A percentile compares a stretch with the other conserved stretches of the same genome.
Conservation (phyloP, 2,888 invertebrate species). For the Strigamia maritima region DNA sequence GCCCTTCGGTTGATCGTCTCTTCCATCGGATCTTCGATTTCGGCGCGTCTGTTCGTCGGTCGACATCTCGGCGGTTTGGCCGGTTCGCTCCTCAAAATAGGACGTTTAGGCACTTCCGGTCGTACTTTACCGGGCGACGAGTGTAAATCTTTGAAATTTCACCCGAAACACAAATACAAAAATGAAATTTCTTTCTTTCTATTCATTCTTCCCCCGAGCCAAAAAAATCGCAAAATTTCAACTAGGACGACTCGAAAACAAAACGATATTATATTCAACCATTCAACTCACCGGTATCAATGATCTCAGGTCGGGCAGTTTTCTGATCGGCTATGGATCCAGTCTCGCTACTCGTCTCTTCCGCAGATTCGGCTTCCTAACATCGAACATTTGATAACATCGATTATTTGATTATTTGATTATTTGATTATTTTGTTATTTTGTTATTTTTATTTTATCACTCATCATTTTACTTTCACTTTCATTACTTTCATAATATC, state of each 20-base stretch:
- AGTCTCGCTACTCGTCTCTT: slow-evolving; percentile 48
- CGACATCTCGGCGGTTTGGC: not conserved
- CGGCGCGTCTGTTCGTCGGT: not conserved
- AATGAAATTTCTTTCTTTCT: no score
- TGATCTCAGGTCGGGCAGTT: slow-evolving; percentile 38
- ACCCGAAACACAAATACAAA: no score
- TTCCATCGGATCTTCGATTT: not conserved
- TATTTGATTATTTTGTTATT: no score
- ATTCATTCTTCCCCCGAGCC: no score
- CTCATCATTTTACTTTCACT: no score
- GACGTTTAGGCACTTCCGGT: not conserved
- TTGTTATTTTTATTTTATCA: no score
- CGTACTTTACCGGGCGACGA: not conserved
- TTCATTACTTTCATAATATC: slow-evolving; percentile 71
- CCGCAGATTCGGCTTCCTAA: slow-evolving; percentile 54
- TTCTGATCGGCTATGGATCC: slow-evolving; percentile 41
- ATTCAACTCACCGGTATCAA: slow-evolving; percentile 40
- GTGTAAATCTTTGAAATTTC: no score
- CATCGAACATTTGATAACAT: no score
- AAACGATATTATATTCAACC: not conserved
- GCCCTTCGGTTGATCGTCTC: not conserved
- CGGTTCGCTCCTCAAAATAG: not conserved
- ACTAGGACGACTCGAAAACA: no score
- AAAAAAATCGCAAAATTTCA: no score
- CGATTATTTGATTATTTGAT: no score